These are phyloP conservation scores for Tholera decimalis DNA, from an alignment of 2,888 invertebrate genomes.

Conservation along the genomic window DNA sequence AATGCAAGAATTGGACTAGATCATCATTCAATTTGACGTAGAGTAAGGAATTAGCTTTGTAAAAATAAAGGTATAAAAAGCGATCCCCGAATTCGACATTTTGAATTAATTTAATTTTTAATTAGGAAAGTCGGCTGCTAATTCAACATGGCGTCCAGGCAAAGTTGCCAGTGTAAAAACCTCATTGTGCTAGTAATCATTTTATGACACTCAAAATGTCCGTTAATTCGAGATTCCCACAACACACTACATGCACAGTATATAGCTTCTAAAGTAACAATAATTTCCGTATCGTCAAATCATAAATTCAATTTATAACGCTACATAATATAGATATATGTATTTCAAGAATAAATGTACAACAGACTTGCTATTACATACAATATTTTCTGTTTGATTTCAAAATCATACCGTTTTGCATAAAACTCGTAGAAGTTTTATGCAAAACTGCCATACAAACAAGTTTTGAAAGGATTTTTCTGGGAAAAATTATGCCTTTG, in stretches of 20 bases:
- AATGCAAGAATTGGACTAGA: constrained; percentile 55
- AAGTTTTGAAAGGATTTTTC: too few relatives aligned
- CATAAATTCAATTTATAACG: neutral
- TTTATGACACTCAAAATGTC: neutral
- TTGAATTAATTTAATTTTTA: neutral
- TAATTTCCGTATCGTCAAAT: constrained; percentile 5
- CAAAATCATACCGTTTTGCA: neutral
- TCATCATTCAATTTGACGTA: constrained; percentile 11
- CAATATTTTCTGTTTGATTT: too few relatives aligned
- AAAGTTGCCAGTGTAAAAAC: constrained; percentile 13
- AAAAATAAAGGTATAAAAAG: neutral
- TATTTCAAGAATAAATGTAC: neutral
- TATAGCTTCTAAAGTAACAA: neutral
- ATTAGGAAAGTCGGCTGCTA: neutral
- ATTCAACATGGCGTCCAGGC: neutral
- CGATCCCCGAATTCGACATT: neutral
- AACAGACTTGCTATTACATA: neutral
- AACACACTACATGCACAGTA: neutral
- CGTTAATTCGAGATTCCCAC: neutral
- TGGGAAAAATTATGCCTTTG: too few relatives aligned
- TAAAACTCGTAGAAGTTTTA: too few relatives aligned
- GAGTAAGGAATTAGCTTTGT: constrained; percentile 7
- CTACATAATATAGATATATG: too few relatives aligned
- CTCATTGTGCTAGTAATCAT: neutral
- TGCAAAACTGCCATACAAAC: too few relatives aligned